Evolutionary conservation across 2,113 vertebrate species (phyloP), one percentile per base, ranked within the genome.

Genomic region (Martes martes): DNA sequence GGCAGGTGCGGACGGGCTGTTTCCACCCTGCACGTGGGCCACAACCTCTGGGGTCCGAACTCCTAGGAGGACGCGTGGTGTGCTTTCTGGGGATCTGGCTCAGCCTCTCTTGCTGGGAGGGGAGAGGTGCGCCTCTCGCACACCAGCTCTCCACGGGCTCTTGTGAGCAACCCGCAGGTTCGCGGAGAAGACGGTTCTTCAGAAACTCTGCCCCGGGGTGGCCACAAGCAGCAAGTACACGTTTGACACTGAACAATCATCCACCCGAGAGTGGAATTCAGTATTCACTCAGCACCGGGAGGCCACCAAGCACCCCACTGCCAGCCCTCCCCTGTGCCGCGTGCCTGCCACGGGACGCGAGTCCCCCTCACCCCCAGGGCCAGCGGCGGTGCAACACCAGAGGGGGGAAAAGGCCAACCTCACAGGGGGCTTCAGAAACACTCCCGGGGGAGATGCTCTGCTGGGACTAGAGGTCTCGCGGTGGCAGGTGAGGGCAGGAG

Each of bases 151-250:
- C 31, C 6, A 18, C 0, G 2, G 67, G 26, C 50, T 15, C 33
- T 16, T 4, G 59, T 26, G 59, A 26, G 59, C 23, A 3, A 0
- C 59, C 7, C 0, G 1, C 45, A 1, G 11, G 24, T 3, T 0
- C 1, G 16, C 33, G 1, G 39, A 28, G 1, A 16, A 42, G 65
- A 31, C 11, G 10, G 39, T 8, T 33, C 11, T 6, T 21, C 15
- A 10, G 61, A 4, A 24, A 11, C 15, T 0, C 4, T 1, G 7
- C 2, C 21, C 19, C 13, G 0, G 28, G 42, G 74, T 11, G 24
- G 82, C 45, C 23, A 15, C 23, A 11, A 6, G 42, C 42, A 47
- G 55, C 55, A 33, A 26, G 73, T 26, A 16, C 16, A 2, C 28
- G 21, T 19, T 6, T 10, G 83, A 52, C 50, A 65, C 28, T 9